Percentiles rank a stretch among this genome's conserved stretches.
Evolutionary conservation across 2,113 vertebrate species (phyloP).

Genomic region (Thunnus thynnus): DNA sequence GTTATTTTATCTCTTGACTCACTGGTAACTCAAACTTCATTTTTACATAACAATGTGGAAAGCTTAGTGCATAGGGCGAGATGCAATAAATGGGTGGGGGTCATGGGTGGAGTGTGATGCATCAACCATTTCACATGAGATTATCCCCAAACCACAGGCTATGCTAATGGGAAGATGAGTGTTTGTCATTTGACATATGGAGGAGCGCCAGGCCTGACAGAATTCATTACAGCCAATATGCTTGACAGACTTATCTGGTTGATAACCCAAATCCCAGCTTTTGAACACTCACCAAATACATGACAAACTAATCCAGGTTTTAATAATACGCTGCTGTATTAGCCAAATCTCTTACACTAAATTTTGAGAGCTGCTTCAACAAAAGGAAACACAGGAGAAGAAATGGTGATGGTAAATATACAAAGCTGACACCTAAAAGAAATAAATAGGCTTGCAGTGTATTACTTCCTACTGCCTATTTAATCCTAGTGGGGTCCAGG

Average conservation of each 20-base stretch:
- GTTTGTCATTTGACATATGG: conserved; percentile 67
- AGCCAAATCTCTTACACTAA: conserved; percentile 16
- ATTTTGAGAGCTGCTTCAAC: conserved; percentile 4
- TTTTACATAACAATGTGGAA: neutral
- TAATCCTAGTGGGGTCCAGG: neutral
- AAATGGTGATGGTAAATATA: neutral
- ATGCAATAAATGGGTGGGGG: conserved; percentile 24
- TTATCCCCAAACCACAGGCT: conserved; percentile 57
- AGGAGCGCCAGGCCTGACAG: conserved; percentile 29
- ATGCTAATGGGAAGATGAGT: conserved; percentile 52
- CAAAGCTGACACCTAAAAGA: neutral
- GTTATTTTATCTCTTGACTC: neutral
- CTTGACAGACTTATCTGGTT: conserved; percentile 50
- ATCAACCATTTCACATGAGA: conserved; percentile 48
- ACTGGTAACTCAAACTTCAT: neutral
- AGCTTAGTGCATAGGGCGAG: neutral
- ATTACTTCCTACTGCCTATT: neutral
- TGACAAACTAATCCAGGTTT: conserved; percentile 61
- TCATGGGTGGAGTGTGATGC: conserved; percentile 4
- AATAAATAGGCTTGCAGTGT: neutral
- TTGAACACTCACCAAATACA: conserved; percentile 44
- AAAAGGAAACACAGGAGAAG: neutral
- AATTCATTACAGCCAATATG: conserved; percentile 63
- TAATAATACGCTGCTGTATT: conserved; percentile 31
- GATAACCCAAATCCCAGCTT: conserved; percentile 56